Evolutionary conservation across 30 jellyfish, hydroid and myxozoan genomes (phyloP).

Genomic region (Hydractinia echinata): DNA sequence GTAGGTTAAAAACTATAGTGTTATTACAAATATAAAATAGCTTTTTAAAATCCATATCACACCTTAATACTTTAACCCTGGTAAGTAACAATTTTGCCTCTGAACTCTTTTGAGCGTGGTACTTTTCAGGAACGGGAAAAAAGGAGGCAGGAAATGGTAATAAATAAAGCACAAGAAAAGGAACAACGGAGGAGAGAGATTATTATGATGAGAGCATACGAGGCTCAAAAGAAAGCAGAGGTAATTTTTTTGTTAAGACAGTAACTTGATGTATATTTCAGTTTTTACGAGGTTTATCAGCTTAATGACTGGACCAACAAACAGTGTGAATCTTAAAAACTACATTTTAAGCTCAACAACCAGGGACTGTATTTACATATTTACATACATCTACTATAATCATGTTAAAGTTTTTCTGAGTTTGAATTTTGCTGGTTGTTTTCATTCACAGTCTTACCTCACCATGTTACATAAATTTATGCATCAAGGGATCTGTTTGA

Average conservation of each 20-base stretch:
- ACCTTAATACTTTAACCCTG: neutral
- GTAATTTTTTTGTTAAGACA: constrained; percentile 20
- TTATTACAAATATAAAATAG: neutral
- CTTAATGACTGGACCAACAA: too few relatives aligned
- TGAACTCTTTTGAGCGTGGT: neutral
- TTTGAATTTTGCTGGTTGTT: too few relatives aligned
- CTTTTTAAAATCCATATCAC: neutral
- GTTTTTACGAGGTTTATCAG: too few relatives aligned
- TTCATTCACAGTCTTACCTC: too few relatives aligned
- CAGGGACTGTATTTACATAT: neutral
- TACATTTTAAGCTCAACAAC: neutral
- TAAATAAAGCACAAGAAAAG: constrained; percentile 73
- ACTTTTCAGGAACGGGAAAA: constrained; percentile 64
- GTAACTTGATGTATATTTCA: too few relatives aligned
- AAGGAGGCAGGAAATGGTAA: constrained; percentile 75
- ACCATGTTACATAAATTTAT: too few relatives aligned
- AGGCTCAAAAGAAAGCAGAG: constrained; percentile 89
- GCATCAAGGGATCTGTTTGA: too few relatives aligned
- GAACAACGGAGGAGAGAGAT: constrained; percentile 77
- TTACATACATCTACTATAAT: neutral
- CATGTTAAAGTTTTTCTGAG: too few relatives aligned
- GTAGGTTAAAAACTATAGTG: neutral
- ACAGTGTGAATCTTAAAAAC: too few relatives aligned
- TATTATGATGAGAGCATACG: constrained; percentile 88
- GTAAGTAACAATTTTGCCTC: neutral